phyloP scores from a whole-genome alignment of 1,140 invertebrate genomes.

The Capitella teleta region DNA sequence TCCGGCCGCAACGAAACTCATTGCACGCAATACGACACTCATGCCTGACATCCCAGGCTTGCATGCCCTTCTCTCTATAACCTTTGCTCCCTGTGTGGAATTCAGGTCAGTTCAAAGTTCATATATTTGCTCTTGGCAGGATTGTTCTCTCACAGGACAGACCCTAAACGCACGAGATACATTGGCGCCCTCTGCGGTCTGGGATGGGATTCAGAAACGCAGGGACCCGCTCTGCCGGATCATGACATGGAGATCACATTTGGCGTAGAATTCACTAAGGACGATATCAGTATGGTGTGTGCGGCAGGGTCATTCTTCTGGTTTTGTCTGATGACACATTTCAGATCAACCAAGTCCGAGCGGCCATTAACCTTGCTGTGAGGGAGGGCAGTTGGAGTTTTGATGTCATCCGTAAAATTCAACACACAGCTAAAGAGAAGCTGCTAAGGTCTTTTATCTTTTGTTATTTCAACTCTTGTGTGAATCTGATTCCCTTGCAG shows the following conservation, averaged over 20 bases:
- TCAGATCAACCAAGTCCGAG: slow-evolving; percentile 31
- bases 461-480: neutral
- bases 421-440: slow-evolving; percentile 23
- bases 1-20: slow-evolving; percentile 43
- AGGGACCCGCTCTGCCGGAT: slow-evolving; percentile 54
- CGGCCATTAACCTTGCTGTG: slow-evolving; percentile 30
- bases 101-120: slow-evolving; percentile 43
- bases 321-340: neutral
- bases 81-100: slow-evolving; percentile 73
- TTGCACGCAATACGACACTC: slow-evolving; percentile 64
- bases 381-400: slow-evolving; percentile 28
- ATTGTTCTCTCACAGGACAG: slow-evolving; percentile 30
- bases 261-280: slow-evolving; percentile 25
- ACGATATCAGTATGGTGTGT: slow-evolving; percentile 27
- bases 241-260: slow-evolving; percentile 65
- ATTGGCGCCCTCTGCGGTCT: slow-evolving; percentile 71
- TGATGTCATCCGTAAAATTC: slow-evolving; percentile 24
- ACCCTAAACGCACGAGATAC: slow-evolving; percentile 50
- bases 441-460: slow-evolving; percentile 21
- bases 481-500: neutral
- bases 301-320: too few species aligned
- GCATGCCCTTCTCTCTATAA: slow-evolving; percentile 57
- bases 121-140: neutral
- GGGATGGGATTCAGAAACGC: slow-evolving; percentile 49
- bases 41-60: slow-evolving; percentile 79